Evolutionary conservation across 2,797 vertebrate species (phyloP), one percentile per base, ranked within the genome.

Genomic region (Acanthurus tractus): DNA sequence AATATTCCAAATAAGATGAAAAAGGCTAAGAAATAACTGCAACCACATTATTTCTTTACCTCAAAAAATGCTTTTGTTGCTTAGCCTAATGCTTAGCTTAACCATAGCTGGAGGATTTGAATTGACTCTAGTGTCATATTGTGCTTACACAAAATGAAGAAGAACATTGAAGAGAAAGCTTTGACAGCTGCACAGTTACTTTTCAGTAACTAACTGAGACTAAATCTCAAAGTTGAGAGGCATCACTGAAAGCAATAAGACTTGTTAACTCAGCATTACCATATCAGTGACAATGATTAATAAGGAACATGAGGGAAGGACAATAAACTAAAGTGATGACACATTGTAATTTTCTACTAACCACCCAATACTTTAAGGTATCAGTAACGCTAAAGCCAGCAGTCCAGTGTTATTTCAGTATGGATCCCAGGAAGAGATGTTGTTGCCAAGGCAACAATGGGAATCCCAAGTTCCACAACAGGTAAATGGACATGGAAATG

Each of bases 231-330:
- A 48, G 49, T 56, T n/a, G 20, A 56, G 38, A 70, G 54, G 78
- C 76, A 58, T 65, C 36, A 25, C 64, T 81, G 11, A 52, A 40
- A 73, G 72, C 49, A 44, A 34, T 53, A n/a, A 62, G 38, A 61
- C 29, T 48, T 58, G 70, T 72, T 71, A 79, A 65, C 34, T 69
- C 72, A 81, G 75, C 74, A 46, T 57, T 49, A 52, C 38, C 46
- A 44, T 74, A 69, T 82, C 63, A 68, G 62, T 45, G 17, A 52
- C 25, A 22, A 45, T 64, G 63, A 76, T 82, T 70, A 80, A 55
- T 49, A 63, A 68, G 70, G 34, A 70, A 23, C 58, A 46, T 6
- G 23, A 18, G 11, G 9, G 17, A 50, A 70, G 58, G 25, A 61
- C 15, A 70, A 45, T 8, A 55, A 70, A 67, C 56, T 18, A 29